Evolutionary conservation across 1,140 invertebrate genomes (phyloP).

Genomic region (Pararge aegeria): DNA sequence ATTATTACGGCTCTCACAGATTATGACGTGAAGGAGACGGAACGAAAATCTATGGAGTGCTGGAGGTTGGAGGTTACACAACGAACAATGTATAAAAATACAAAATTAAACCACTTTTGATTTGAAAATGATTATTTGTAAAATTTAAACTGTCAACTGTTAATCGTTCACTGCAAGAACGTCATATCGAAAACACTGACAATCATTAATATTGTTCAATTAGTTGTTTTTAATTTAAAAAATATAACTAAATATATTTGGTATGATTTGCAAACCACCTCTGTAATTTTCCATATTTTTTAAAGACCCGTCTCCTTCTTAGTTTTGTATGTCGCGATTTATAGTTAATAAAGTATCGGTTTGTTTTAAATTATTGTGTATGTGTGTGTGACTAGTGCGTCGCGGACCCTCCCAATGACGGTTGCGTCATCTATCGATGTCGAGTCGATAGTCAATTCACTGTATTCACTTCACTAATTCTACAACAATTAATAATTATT

Average conservation of each 20-base stretch:
- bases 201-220: too few species aligned
- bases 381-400: slow-evolving; percentile 65
- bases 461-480: slow-evolving; percentile 70
- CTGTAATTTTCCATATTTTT: too few species aligned
- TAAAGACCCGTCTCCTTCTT: not conserved
- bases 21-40: slow-evolving; percentile 5
- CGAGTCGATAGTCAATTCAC: slow-evolving; percentile 42
- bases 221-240: too few species aligned
- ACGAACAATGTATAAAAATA: slow-evolving; percentile 1
- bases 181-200: too few species aligned
- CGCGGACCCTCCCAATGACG: slow-evolving; percentile 51
- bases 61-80: too few species aligned
- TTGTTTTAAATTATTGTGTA: not conserved
- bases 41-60: too few species aligned
- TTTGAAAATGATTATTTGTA: too few species aligned
- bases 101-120: not conserved
- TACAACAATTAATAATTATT: slow-evolving; percentile 75
- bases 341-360: slow-evolving; percentile 14
- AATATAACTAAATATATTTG: too few species aligned
- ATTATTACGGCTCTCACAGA: slow-evolving; percentile 3
- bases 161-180: too few species aligned
- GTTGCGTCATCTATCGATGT: slow-evolving; percentile 42
- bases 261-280: too few species aligned
- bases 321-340: not conserved
- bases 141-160: too few species aligned